Conservation (phyloP, 2,113 vertebrate genomes). For the Manacus vitellinus region DNA sequence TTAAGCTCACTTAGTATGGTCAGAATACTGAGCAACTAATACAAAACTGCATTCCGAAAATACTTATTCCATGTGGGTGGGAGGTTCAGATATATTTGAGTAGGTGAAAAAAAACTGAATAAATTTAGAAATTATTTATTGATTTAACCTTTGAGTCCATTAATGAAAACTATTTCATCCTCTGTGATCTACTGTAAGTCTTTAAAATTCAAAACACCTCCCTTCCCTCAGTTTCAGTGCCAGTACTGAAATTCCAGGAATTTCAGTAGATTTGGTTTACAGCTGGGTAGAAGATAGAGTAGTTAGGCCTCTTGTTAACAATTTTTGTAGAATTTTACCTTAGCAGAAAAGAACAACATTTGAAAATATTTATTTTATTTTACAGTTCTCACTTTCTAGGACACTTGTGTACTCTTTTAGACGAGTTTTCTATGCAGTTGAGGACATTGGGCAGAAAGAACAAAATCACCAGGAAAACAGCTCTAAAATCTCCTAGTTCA, state of each 20-base stretch:
- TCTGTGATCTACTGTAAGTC: not conserved
- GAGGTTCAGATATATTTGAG: not conserved
- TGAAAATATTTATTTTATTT: not conserved
- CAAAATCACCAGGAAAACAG: not conserved
- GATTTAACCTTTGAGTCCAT: not conserved
- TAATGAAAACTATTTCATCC: not conserved
- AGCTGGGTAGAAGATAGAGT: not conserved
- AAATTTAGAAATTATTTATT: not conserved
- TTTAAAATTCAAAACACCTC: not conserved
- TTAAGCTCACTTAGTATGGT: not conserved
- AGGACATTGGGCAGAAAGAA: not conserved
- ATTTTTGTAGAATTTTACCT: not conserved
- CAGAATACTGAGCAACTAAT: not conserved
- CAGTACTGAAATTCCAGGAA: not conserved
- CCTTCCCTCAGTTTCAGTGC: not conserved
- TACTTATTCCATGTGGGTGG: not conserved
- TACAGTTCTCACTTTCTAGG: not conserved
- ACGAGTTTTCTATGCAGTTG: not conserved
- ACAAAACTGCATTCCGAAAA: not conserved
- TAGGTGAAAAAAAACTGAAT: not conserved
- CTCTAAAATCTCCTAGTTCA: not conserved
- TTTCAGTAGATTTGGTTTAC: not conserved
- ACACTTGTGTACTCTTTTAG: not conserved
- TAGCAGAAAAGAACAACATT: not conserved
- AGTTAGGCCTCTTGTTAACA: not conserved